Base-by-base conservation (phyloP, 2,113 vertebrate genomes). In the Ursus arctos region DNA sequence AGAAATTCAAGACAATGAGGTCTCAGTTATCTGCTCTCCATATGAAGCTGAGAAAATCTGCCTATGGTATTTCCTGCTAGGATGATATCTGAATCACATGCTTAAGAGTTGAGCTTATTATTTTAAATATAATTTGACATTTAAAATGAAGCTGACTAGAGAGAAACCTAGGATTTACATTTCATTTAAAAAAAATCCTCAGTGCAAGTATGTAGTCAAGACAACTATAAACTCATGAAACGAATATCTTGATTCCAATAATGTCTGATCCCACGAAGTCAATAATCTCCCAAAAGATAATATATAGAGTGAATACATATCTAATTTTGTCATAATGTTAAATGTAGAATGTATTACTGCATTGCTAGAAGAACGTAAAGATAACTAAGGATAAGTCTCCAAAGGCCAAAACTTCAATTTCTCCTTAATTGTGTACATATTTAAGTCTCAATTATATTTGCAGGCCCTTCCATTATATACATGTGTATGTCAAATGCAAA, bases 161-260 rank as follows among this genome's bases (percentile, higher is more conserved):
- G 22, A 79, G 72, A 95, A 69, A 81, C 19, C 6, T 57, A 65
- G 26, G 4, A 47, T 84, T 59, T 85, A 74, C 40, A 76, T 69
- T 92, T 33, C 40, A 76, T 81, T 89, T 88, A n/a, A 71, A 92
- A 92, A 92, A 79, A 67, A 74, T 26, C 14, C 14, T 81, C 69
- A 43, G 24, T 85, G 31, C 67, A 72, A 67, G 51, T 18, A 69
- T 55, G 8, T 94, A 61, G 13, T 53, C 28, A 72, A 12, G 19
- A 55, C 3, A 88, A 88, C 24, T 59, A 19, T 12, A 83, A 31
- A 72, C 0, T 31, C 6, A 40, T 15, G 40, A 40, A 84, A 90
- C n/a, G 63, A 14, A 8, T 36, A 76, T 55, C 22, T 84, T 96
- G 51, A 79, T 71, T 91, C n/a, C 19, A 69, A 13, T 84, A 82